A percentile compares a stretch with the other conserved stretches of the same genome.
Conservation (phyloP, 1,140 invertebrate genomes). For the Danaus melanippus region DNA sequence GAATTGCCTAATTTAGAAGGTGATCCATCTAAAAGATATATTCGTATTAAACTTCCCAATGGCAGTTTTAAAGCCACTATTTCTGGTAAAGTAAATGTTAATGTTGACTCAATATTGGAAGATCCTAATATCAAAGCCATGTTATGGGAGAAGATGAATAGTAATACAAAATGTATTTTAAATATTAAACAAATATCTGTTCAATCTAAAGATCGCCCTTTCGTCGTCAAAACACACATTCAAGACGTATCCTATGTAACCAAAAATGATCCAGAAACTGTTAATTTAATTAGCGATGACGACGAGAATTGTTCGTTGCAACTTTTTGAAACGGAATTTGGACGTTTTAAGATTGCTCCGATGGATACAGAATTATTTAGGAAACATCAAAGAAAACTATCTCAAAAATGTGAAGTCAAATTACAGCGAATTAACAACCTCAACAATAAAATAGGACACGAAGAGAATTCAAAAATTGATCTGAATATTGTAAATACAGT, state of each 20-base stretch:
- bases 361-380: slow-evolving; percentile 23
- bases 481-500: background rate
- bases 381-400: slow-evolving; percentile 46
- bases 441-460: background rate
- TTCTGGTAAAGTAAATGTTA: slow-evolving; percentile 35
- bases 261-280: slow-evolving; percentile 30
- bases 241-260: slow-evolving; percentile 12
- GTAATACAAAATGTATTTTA: slow-evolving; percentile 38
- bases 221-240: slow-evolving; percentile 13
- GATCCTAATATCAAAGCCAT: slow-evolving; percentile 36
- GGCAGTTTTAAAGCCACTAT: slow-evolving; percentile 51
- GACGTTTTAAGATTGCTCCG: slow-evolving; percentile 26
- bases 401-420: slow-evolving; percentile 33
- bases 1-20: slow-evolving; percentile 20
- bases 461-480: slow-evolving; percentile 11
- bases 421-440: slow-evolving; percentile 8
- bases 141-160: slow-evolving; percentile 30
- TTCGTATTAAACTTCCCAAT: slow-evolving; percentile 45
- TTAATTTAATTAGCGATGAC: slow-evolving; percentile 57
- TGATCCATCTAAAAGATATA: slow-evolving; percentile 32
- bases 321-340: slow-evolving; percentile 44
- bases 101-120: slow-evolving; percentile 40
- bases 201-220: slow-evolving; percentile 10
- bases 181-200: slow-evolving; percentile 43
- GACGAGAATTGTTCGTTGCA: slow-evolving; percentile 31